phyloP scores from a whole-genome alignment of 2,888 invertebrate species.

The Zygothrica quintamaculata region DNA sequence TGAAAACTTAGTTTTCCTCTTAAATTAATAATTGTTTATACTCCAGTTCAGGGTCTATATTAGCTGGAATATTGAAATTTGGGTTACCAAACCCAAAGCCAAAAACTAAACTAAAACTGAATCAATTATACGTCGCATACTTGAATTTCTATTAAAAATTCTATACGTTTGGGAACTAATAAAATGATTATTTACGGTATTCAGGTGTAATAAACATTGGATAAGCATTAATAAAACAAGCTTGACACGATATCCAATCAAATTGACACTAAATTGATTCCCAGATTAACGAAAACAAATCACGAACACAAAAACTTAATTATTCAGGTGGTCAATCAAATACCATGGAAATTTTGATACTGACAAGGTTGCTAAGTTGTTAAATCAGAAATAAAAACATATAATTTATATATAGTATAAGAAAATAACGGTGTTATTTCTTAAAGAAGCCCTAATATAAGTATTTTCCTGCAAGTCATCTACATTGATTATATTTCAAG shows the following conservation, averaged over 20 bases:
- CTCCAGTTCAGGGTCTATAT: not conserved
- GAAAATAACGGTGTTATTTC: no score
- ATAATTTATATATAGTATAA: no score
- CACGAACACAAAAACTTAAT: constrained; percentile 39
- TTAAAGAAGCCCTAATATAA: no score
- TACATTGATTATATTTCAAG: no score
- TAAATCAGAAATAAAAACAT: no score
- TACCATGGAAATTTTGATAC: constrained; percentile 9
- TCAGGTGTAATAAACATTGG: constrained; percentile 32
- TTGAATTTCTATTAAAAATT: constrained; percentile 56
- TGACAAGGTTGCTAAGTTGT: no score
- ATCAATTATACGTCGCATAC: constrained; percentile 62
- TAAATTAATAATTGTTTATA: constrained; percentile 54
- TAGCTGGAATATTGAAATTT: not conserved
- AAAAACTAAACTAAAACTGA: no score
- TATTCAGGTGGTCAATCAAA: constrained; percentile 33
- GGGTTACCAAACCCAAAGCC: no score
- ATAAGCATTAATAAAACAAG: constrained; percentile 9
- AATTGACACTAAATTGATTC: constrained; percentile 31
- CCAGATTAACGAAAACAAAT: constrained; percentile 34
- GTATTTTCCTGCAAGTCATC: no score
- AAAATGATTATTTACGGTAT: not conserved
- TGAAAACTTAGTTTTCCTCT: not conserved
- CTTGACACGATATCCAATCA: constrained; percentile 26
- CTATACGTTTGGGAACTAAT: constrained; percentile 26